Base-by-base conservation (phyloP, 1,140 invertebrate genomes). In the Drosophila quadrilineata region DNA sequence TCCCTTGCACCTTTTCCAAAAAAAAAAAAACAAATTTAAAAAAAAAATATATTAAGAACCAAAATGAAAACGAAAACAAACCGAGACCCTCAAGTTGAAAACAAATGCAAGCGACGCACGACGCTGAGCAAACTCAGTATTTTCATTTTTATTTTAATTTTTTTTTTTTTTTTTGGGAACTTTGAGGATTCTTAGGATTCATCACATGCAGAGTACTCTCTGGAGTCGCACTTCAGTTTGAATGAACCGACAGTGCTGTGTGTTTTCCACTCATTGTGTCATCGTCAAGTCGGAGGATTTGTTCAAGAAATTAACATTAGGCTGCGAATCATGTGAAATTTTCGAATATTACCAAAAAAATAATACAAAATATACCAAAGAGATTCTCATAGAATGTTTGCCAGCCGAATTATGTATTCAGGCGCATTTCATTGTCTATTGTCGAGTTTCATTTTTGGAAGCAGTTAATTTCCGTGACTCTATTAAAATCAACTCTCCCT, bases 261-360 rank as follows among this genome's bases (percentile, higher is more conserved):
- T 41, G 31, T 54, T 31, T 36, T 60, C 60, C 60, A 41, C 35
- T 65, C 66, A 77, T 77, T 84, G 65, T 84, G 57, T 63, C 84
- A 77, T 82, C 65, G 49, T 56, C 69, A 76, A 22, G 74, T 58
- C 71, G 74, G 71, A 85, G 65, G 79, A 64, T 74, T n/a, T 85
- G 79, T 85, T 29, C 74, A 79, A 77, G 58, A 85, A 84, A 84
- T 84, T 85, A 84, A 63, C 79, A 85, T 75, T 53, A 35, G 5
- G 21, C 45, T 14, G 16, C 16, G 43, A 52, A 14, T 31, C 16
- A 33, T 28, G 36, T 40, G 19, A 58, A 10, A 8, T 40, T 5
- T 9, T n/a, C n/a, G n/a, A n/a, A n/a, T n/a, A n/a, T n/a, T n/a
- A n/a, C n/a, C n/a, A n/a, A n/a, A n/a, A n/a, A n/a, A n/a, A n/a